A percentile compares a stretch with the other conserved stretches of the same genome.
phyloP scores from a whole-genome alignment of 2,113 vertebrate genomes.

The Pelecanoides urinatrix region DNA sequence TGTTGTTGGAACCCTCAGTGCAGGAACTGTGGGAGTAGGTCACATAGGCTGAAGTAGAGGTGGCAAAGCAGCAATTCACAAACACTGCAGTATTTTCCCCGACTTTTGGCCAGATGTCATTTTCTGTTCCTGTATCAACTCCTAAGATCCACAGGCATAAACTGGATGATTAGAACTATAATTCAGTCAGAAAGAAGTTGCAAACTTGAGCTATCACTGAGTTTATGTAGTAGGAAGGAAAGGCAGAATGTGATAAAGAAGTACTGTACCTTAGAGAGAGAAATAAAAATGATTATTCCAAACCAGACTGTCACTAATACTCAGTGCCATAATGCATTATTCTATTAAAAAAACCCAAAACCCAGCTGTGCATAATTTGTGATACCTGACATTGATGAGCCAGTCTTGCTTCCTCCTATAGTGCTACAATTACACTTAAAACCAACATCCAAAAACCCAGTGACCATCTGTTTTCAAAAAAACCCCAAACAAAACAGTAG shows the following conservation, averaged over 20 bases:
- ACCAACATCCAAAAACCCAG: background rate
- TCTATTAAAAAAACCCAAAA: background rate
- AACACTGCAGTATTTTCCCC: background rate
- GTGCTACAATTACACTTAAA: background rate
- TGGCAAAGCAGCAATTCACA: background rate
- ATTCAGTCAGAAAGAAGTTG: background rate
- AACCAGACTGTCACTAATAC: background rate
- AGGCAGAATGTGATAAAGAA: background rate
- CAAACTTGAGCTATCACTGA: background rate
- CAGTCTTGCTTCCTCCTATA: background rate
- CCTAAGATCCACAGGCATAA: background rate
- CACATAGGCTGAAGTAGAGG: background rate
- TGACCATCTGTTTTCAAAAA: background rate
- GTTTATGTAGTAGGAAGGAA: background rate
- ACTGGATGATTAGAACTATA: background rate
- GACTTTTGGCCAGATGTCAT: accelerated
- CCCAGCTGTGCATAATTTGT: background rate
- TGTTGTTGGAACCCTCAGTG: background rate
- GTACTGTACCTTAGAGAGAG: background rate
- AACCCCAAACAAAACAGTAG: too few relatives aligned
- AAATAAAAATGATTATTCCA: background rate
- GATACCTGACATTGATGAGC: background rate
- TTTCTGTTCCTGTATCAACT: background rate
- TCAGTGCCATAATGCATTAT: background rate
- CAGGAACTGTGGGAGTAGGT: background rate